Conservation (phyloP, 1,140 invertebrate species). For the Lineus longissimus region DNA sequence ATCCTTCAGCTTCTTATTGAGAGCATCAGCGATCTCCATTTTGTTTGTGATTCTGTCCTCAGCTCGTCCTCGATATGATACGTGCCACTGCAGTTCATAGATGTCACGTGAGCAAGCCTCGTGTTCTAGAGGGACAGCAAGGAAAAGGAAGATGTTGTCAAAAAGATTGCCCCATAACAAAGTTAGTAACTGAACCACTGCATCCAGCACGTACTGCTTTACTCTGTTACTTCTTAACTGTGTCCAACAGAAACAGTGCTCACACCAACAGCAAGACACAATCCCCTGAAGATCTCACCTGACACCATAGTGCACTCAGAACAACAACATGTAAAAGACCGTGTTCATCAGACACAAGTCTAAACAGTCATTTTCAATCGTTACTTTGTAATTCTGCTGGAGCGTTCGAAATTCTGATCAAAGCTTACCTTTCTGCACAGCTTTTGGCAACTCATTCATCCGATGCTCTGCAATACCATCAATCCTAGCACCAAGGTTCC, state of each 20-base stretch:
- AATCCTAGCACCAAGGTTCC: conserved; percentile 35
- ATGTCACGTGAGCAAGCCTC: conserved; percentile 46
- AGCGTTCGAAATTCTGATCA: no score
- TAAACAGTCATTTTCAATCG: no score
- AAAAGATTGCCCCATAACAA: not conserved
- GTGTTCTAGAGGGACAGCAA: conserved; percentile 42
- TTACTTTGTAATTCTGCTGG: no score
- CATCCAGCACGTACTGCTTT: not conserved
- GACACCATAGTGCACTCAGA: no score
- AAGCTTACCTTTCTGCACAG: conserved; percentile 48
- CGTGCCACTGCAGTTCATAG: conserved; percentile 48
- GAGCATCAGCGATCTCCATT: conserved; percentile 33
- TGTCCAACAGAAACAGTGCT: no score
- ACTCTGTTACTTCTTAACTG: not conserved
- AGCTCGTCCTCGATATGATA: conserved; percentile 33
- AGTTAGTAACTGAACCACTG: not conserved
- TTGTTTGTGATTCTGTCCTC: conserved; percentile 34
- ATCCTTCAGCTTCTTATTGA: conserved; percentile 43
- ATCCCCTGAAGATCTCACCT: no score
- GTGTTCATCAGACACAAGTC: no score
- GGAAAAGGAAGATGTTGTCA: not conserved
- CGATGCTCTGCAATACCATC: conserved; percentile 35
- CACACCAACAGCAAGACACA: no score
- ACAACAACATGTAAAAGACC: no score
- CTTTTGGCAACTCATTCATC: conserved; percentile 38